Evolutionary conservation across 2,113 vertebrate species (phyloP), one percentile per base, ranked within the genome.

Genomic region (Trematomus loennbergii): DNA sequence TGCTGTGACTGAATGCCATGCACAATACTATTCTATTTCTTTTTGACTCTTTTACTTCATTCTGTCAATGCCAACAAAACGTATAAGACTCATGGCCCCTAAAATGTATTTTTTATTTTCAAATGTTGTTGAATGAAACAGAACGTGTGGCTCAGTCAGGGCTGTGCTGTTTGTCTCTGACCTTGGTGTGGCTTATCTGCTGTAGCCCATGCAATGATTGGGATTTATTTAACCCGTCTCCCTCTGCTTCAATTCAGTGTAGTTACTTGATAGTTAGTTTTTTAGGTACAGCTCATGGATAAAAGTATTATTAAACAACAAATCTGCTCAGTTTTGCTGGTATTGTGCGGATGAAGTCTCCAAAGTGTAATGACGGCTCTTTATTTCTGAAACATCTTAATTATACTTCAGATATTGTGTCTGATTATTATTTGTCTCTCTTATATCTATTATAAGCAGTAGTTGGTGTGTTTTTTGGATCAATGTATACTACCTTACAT

Each of bases 151-250:
- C 5, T 33, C 15, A 18, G 12, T 17, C 22, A 50, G 7, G 22
- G 22, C 22, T 22, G 16, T 50, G 15, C 20, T 66, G 17, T 50
- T 29, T 33, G 63, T 33, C 46, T n/a, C 12, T 25, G 61, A 64
- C 61, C 61, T 64, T 64, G 61, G 61, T 43, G 29, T 18, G 65
- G 65, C 49, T 20, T 53, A 53, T 68, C 29, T 53, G 25, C 16
- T 66, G 48, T 66, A 50, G 64, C 16, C 16, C 2, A 50, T 46
- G 48, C 18, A 40, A 40, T 5, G 2, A n/a, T 13, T 52, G 11
- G 5, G 12, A 12, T 33, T 2, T 40, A 7, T 50, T 66, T 33
- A 16, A 65, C 25, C 13, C 10, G 3, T 16, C n/a, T 7, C 15
- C 3, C 48, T 53, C 17, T 15, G 25, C 43, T 36, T 25, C 9